Base-by-base conservation (phyloP, 2,797 vertebrate genomes). In the Tragelaphus eurycerus region DNA sequence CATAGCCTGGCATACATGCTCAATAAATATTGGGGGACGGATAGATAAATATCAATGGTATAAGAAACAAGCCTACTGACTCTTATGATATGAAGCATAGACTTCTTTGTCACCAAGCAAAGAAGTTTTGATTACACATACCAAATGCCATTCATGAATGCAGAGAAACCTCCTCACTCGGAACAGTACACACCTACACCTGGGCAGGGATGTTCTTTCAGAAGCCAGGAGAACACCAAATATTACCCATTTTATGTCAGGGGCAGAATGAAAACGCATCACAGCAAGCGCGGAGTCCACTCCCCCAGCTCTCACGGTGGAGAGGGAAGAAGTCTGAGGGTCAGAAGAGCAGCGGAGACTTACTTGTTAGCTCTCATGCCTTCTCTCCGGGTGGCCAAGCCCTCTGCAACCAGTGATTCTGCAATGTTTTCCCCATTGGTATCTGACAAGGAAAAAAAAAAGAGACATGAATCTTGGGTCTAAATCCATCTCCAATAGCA, bases 341-440 rank as follows among this genome's bases (percentile, higher is more conserved):
- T 67, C 50, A 31, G 0, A 25, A 21, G 17, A 34, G 9, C 0
- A 13, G 59, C 2, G 14, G 0, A 0, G 59, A 98, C 99, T 0
- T 98, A 99, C 99, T 98, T 99, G 92, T 98, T 99, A 62, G 98
- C 99, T 98, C 99, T 98, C 98, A 99, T 99, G 87, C 99, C 99
- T 98, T 99, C 99, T 98, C 99, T 99, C 90, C 99, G 99, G 79
- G 99, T 99, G 14, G 99, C 99, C 27, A 99, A 98, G 4, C 99
- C 99, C 95, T 99, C 99, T 0, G 98, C 98, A 97, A 99, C 99
- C 86, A 99, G 98, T 59, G 99, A 99, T 92, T 99, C 99, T 0
- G 99, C 99, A 5, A 99, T 99, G 99, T 99, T 99, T 98, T 99
- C 99, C 0, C 99, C 99, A 0, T 98, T 98, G 27, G 99, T 99